A percentile compares a stretch with the other conserved stretches of the same genome.
Conservation (phyloP, 2,888 invertebrate species). For the Oithona nana region DNA sequence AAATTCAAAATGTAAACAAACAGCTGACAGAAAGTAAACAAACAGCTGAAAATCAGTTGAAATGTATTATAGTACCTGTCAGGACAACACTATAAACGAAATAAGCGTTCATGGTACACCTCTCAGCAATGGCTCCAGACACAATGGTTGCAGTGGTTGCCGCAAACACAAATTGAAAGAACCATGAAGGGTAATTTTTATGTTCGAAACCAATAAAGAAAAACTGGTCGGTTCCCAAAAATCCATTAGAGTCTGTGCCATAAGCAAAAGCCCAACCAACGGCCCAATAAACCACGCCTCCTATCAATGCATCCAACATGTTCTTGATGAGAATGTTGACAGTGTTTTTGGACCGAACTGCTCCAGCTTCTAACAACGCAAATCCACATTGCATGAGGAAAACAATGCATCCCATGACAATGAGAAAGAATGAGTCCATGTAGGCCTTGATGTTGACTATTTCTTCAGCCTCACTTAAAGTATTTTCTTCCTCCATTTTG, state of each 20-base stretch:
- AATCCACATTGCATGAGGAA: conserved; percentile 33
- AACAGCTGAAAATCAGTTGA: too few relatives aligned
- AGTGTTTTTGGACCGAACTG: conserved; percentile 32
- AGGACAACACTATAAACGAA: conserved; percentile 33
- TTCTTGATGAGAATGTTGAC: conserved; percentile 35
- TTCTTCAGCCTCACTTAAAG: too few relatives aligned
- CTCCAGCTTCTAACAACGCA: conserved; percentile 34
- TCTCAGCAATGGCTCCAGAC: conserved; percentile 36
- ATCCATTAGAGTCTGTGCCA: conserved; percentile 26
- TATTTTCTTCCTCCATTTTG: too few relatives aligned
- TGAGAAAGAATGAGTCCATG: conserved; percentile 25
- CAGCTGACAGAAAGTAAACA: too few relatives aligned
- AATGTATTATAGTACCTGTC: too few relatives aligned
- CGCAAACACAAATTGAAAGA: conserved; percentile 29
- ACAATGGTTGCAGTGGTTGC: conserved; percentile 37
- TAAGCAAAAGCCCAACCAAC: conserved; percentile 32
- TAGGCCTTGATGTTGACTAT: conserved; percentile 22
- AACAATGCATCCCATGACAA: conserved; percentile 24
- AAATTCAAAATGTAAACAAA: too few relatives aligned
- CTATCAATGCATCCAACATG: conserved; percentile 27
- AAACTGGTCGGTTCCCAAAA: conserved; percentile 24
- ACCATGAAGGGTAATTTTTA: too few relatives aligned
- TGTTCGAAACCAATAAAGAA: neutral
- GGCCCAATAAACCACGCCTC: conserved; percentile 30
- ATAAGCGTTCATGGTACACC: conserved; percentile 35